These are phyloP conservation scores for Hyles lineata DNA, from an alignment of 2,888 invertebrate genomes.

Conservation along the genomic window DNA sequence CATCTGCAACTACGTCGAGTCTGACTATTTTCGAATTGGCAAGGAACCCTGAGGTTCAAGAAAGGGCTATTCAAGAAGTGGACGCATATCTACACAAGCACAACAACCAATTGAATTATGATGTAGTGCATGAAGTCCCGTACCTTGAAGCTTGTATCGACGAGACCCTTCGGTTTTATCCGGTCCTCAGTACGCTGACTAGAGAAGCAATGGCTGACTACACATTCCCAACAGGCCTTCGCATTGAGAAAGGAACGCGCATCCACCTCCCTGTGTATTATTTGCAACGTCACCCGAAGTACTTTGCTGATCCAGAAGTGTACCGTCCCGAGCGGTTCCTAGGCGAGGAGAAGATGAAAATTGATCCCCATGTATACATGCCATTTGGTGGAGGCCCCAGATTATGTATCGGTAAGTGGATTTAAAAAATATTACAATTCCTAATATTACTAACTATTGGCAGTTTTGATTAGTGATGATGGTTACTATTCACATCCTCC, in stretches of 20 bases:
- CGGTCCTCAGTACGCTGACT: slow-evolving; percentile 54
- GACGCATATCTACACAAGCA: slow-evolving; percentile 54
- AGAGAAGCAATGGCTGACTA: slow-evolving; percentile 62
- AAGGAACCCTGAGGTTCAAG: slow-evolving; percentile 51
- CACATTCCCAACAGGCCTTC: slow-evolving; percentile 53
- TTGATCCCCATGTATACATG: slow-evolving; percentile 54
- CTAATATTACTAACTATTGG: too few species aligned
- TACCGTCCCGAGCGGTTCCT: slow-evolving; percentile 59
- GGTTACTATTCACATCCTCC: too few species aligned
- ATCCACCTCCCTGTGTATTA: slow-evolving; percentile 59
- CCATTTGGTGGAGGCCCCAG: slow-evolving; percentile 63
- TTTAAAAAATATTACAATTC: slow-evolving; percentile 1
- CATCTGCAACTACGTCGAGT: slow-evolving; percentile 55
- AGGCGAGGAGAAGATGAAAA: slow-evolving; percentile 47
- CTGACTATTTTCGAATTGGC: slow-evolving; percentile 60
- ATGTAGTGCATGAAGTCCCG: slow-evolving; percentile 58
- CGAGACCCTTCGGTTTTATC: slow-evolving; percentile 64
- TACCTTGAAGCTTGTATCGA: slow-evolving; percentile 60
- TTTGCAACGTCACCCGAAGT: slow-evolving; percentile 51
- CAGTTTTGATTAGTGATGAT: too few species aligned
- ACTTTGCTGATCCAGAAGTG: slow-evolving; percentile 55
- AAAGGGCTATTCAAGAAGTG: slow-evolving; percentile 52
- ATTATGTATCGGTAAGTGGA: slow-evolving; percentile 58
- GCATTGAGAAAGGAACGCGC: slow-evolving; percentile 52
- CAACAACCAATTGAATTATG: slow-evolving; percentile 48